Percentiles rank a stretch among this genome's conserved stretches.
Evolutionary conservation across 1,140 invertebrate genomes (phyloP).

Genomic region (Drosophila carrolli): DNA sequence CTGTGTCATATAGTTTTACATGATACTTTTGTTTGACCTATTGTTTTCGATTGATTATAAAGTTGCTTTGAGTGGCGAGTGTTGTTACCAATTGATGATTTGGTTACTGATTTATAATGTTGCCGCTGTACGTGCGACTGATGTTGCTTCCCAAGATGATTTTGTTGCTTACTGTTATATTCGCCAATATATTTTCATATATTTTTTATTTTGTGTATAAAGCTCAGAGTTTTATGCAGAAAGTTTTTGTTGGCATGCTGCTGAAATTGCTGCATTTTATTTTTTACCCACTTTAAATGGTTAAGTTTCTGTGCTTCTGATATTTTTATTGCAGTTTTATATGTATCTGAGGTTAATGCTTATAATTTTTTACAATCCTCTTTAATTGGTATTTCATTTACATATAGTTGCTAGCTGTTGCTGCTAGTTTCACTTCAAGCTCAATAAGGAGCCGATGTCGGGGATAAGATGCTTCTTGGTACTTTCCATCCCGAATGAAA

Average conservation of each 20-base stretch:
- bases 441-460: not conserved
- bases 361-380: not conserved
- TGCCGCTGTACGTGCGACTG: too few species aligned
- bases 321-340: not conserved
- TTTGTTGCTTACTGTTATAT: not conserved
- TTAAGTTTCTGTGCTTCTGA: not conserved
- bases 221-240: not conserved
- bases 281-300: not conserved
- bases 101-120: not conserved
- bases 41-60: not conserved
- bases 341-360: not conserved
- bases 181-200: too few species aligned
- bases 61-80: too few species aligned
- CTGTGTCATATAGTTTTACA: not conserved
- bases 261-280: not conserved
- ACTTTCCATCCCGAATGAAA: conserved; percentile 22
- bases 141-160: not conserved
- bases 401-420: not conserved
- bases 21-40: not conserved
- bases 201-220: not conserved
- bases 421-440: not conserved
- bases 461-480: conserved; percentile 5
- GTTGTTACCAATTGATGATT: not conserved
- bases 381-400: not conserved
- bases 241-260: not conserved